phyloP scores from a whole-genome alignment of 2,113 vertebrate species.

The Sakesphorus luctuosus region DNA sequence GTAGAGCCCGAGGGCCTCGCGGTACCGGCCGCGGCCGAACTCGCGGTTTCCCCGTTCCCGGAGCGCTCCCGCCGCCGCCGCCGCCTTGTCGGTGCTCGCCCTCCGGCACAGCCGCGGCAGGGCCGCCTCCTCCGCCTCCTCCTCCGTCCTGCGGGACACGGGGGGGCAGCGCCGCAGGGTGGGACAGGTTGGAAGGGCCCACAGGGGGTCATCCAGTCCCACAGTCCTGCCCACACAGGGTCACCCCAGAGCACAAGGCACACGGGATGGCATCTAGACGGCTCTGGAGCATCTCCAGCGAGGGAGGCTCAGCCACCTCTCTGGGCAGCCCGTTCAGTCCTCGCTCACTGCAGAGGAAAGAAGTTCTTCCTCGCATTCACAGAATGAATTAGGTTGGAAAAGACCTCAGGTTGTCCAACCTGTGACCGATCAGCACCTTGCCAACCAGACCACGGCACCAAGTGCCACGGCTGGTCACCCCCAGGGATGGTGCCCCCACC shows the following conservation, averaged over 20 bases:
- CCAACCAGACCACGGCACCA: background rate
- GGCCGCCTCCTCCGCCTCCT: slow-evolving; percentile 74
- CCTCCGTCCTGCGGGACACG: background rate
- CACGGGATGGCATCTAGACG: background rate
- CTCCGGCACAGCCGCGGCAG: slow-evolving; percentile 69
- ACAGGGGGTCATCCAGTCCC: background rate
- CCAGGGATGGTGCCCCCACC: background rate
- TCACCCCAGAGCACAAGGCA: background rate
- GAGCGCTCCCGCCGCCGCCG: slow-evolving; percentile 69
- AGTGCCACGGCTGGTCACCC: background rate
- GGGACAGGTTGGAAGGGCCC: background rate
- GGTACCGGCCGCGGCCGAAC: slow-evolving; percentile 80
- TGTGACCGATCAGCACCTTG: background rate
- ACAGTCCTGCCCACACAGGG: background rate
- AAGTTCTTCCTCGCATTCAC: no score
- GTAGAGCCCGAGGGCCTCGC: slow-evolving; percentile 80
- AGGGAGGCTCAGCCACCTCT: background rate
- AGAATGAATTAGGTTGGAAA: background rate
- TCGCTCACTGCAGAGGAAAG: background rate
- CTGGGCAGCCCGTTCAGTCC: background rate
- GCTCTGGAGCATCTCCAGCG: background rate
- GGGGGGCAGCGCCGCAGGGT: background rate
- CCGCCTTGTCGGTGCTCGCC: slow-evolving; percentile 75
- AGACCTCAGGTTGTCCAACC: background rate
- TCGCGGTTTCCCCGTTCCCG: slow-evolving; percentile 85